Evolutionary conservation across 1,140 invertebrate genomes (phyloP), one percentile per base, ranked within the genome.

Genomic region (Penaeus indicus): DNA sequence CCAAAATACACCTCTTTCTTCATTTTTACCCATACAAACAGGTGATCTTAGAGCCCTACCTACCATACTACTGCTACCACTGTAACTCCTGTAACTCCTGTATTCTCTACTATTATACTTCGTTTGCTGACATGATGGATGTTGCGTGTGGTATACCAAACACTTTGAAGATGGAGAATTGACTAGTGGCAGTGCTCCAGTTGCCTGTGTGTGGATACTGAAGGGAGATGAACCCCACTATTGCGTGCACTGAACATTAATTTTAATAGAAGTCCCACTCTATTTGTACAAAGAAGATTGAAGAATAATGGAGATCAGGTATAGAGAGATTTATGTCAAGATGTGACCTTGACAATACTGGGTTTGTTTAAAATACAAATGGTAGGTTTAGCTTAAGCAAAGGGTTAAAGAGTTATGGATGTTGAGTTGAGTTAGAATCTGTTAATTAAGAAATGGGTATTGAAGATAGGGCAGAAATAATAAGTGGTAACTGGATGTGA

Each of bases 1-100:
- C 99, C 99, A 90, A 95, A 96, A 92, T 96, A 96, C 92, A 96
- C 96, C 92, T 97, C 98, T 91, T 98, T 99, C 94, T 99, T 99
- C 95, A 94, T 99, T 93, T 98, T 99, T 94, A 97, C 96, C 91
- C 96, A 96, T 92, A 98, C 95, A 60, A 99, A 99, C 95, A 97
- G 96, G 97, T 98, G 94, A 95, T 90, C 90, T 79, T 87, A 89
- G 84, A 83, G 83, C 80, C 80, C 87, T 86, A 69, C 64, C 75
- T 86, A 54, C 54, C 54, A 54, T 54, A 54, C 54, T 54, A 54
- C 54, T 54, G 54, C 86, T 88, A 82, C 85, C 72, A 69, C 85
- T 72, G 85, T 87, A 87, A 78, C 75, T 38, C 47, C 75, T 78
- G 47, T 78, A 78, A 81, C 85, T 72, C 54, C 85, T 87, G 79